phyloP scores from a whole-genome alignment of 2,888 invertebrate genomes.

The Cerastoderma edule region DNA sequence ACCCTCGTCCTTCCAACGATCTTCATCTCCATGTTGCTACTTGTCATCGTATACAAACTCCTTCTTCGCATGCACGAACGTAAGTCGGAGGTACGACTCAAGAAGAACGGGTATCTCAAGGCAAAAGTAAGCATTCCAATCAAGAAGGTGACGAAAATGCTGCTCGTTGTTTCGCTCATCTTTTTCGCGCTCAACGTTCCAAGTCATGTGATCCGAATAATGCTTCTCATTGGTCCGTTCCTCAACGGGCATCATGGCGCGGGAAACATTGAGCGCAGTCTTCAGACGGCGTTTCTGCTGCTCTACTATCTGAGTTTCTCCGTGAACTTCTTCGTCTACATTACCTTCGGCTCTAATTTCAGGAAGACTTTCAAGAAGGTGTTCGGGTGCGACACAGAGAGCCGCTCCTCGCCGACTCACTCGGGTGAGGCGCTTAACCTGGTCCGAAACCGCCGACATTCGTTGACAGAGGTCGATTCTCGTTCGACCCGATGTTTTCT shows the following conservation, averaged over 20 bases:
- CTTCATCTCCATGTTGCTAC: slow-evolving; percentile 44
- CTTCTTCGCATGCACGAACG: slow-evolving; percentile 20
- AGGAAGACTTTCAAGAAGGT: slow-evolving; percentile 63
- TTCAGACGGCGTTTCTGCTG: slow-evolving; percentile 61
- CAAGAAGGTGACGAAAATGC: slow-evolving; percentile 69
- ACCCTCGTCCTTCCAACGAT: slow-evolving; percentile 65
- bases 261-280: slow-evolving; percentile 34
- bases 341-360: slow-evolving; percentile 68
- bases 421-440: slow-evolving; percentile 34
- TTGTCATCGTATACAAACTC: slow-evolving; percentile 35
- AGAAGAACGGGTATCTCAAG: background rate
- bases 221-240: slow-evolving; percentile 49
- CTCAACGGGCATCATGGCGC: slow-evolving; percentile 33
- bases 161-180: slow-evolving; percentile 71
- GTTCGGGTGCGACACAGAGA: slow-evolving; percentile 14
- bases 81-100: background rate
- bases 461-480: slow-evolving; percentile 11
- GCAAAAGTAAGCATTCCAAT: slow-evolving; percentile 21
- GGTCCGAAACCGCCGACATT: slow-evolving; percentile 26
- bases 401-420: background rate
- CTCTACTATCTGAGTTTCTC: slow-evolving; percentile 73
- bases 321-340: slow-evolving; percentile 69
- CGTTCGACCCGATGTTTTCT: no score
- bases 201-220: slow-evolving; percentile 68
- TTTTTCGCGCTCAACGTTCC: slow-evolving; percentile 72